Evolutionary conservation across 1,140 invertebrate species (phyloP), one percentile per base, ranked within the genome.

Genomic region (Pectinophora gossypiella): DNA sequence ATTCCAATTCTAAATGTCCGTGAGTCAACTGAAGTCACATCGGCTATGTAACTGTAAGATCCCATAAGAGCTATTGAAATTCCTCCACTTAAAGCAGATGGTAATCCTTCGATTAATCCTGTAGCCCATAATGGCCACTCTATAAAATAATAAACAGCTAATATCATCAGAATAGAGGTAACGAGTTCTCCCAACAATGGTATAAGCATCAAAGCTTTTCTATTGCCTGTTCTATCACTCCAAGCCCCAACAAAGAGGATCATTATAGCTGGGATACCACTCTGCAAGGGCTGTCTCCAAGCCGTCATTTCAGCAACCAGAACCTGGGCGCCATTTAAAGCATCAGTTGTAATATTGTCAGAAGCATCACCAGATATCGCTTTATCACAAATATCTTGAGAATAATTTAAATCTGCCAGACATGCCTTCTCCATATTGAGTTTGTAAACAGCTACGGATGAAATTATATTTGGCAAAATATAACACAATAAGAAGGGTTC

Each of bases 401-500:
- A 60, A 38, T 89, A 85, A n/a, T 76, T 76, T 12, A 91, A 61
- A 64, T 91, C 90, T 1, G 89, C 87, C 5, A 88, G 78, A 59
- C 91, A 92, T 2, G 91, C 89, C 72, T 91, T 91, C 53, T 91
- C 90, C 54, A 91, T 69, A 51, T 90, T 90, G 5, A 92, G 61
- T 68, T 91, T 90, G 63, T 90, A 88, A 1, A 88, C 85, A n/a
- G 89, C 86, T 13, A 90, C 45, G 16, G 64, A 68, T 3, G 85
- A 79, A 68, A 91, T 83, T 0, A 89, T 74, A 55, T 71, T 88
- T 0, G 90, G 89, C 44, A 90, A 61, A 2, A 90, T 70, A 56
- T 89, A 91, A 61, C 86, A 89, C 7, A 90, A 48, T 19, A 91
- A 65, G 44, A 89, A 76, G 0, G 90, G 90, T 71, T 91, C 90